Conservation (phyloP, 2,888 invertebrate genomes). For the Epistrophe grossulariae region DNA sequence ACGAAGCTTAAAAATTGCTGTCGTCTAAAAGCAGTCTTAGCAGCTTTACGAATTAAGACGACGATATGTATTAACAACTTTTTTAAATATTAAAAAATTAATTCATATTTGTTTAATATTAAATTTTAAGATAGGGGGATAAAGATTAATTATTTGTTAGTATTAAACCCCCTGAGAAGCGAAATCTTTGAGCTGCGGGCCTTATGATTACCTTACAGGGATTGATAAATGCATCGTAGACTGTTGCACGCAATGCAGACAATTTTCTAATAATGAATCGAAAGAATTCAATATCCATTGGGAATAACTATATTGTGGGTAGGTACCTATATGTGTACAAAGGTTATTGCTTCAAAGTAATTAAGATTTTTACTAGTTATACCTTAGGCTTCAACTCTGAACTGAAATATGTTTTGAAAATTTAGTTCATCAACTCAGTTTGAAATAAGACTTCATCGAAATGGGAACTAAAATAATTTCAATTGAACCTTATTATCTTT, state of each 20-base stretch:
- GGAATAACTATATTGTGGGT: neutral
- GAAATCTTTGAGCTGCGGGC: neutral
- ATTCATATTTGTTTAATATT: too few relatives aligned
- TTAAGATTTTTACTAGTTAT: neutral
- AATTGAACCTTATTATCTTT: neutral
- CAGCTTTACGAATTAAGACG: too few relatives aligned
- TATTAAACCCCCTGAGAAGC: too few relatives aligned
- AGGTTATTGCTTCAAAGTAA: neutral
- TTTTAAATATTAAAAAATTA: too few relatives aligned
- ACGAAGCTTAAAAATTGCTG: too few relatives aligned
- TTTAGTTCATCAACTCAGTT: neutral
- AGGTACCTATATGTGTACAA: too few relatives aligned
- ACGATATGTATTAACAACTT: too few relatives aligned
- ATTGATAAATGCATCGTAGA: too few relatives aligned
- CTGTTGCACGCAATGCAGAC: constrained; percentile 8
- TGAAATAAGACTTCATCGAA: neutral
- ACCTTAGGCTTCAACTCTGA: neutral
- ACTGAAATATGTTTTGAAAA: neutral
- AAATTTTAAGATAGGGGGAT: too few relatives aligned
- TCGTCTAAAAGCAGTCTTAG: too few relatives aligned
- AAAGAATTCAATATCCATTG: constrained; percentile 22
- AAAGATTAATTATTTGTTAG: too few relatives aligned
- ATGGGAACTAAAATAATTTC: constrained; percentile 14
- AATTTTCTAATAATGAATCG: neutral
- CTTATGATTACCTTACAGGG: too few relatives aligned